Conservation (phyloP, 2,888 invertebrate species). For the Trissoscelio sp. region DNA sequence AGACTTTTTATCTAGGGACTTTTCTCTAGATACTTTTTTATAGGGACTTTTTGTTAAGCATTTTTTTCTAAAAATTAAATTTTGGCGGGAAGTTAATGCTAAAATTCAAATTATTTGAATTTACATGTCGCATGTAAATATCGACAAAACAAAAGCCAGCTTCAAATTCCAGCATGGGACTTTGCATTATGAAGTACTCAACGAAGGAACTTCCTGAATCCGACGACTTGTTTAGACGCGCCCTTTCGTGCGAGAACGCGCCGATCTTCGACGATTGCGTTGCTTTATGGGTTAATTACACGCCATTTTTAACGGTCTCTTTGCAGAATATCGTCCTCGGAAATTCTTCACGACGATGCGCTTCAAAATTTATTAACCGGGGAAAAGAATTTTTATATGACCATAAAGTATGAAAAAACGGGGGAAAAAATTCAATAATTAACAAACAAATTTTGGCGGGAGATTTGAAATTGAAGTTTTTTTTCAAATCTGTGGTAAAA, state of each 20-base stretch:
- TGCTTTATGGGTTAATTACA: slow-evolving; percentile 80
- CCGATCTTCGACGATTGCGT: slow-evolving; percentile 72
- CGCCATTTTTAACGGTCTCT: slow-evolving; percentile 68
- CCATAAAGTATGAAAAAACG: no score
- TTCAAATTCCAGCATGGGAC: slow-evolving; percentile 56
- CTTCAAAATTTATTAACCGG: slow-evolving; percentile 12
- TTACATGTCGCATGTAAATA: slow-evolving; percentile 9
- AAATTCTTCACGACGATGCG: neutral
- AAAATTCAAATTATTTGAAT: no score
- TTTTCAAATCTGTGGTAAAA: neutral
- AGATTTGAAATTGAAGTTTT: neutral
- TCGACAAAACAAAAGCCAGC: slow-evolving; percentile 20
- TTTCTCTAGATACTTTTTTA: no score
- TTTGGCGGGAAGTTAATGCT: no score
- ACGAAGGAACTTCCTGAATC: slow-evolving; percentile 68
- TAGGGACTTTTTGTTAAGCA: no score
- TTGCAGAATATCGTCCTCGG: slow-evolving; percentile 43
- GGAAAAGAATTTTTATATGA: neutral
- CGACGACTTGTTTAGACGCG: slow-evolving; percentile 50
- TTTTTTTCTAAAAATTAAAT: no score
- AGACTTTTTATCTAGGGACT: no score
- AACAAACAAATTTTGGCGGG: no score
- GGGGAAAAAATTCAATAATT: no score
- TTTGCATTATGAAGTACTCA: slow-evolving; percentile 70
- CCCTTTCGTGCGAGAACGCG: slow-evolving; percentile 45